Base-by-base conservation (phyloP, 2,888 invertebrate genomes). In the Drosophila neutralis region DNA sequence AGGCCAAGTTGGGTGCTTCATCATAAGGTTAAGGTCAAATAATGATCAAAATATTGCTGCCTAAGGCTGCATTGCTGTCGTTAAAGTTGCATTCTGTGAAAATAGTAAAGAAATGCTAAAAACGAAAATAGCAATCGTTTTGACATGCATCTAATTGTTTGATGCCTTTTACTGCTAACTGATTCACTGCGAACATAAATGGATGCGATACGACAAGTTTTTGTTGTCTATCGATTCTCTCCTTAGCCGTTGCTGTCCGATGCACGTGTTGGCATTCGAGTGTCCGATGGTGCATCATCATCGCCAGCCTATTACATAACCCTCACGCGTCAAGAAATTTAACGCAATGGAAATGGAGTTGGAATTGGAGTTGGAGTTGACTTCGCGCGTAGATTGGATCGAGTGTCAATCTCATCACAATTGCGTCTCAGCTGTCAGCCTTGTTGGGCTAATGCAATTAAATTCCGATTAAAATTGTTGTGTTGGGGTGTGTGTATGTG, bases 71-170 rank as follows among this genome's bases (percentile, higher is more conserved):
- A n/a, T 52, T 52, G 33, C 7, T 18, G 11, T 49, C 45, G 36
- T 48, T 66, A 42, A 57, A 49, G 51, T 27, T 69, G 51, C n/a
- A 27, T 8, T 67, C 36, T 59, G 45, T 59, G 63, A 76, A 80
- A 70, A 69, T 75, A 61, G 53, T 54, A 64, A 52, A 64, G 21
- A 15, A 65, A 45, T 29, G 38, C 60, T 51, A 53, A 48, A 57
- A 68, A 59, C 51, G 64, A 63, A 58, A 69, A 69, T 65, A 67
- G 64, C 69, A 80, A 78, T 83, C 80, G 83, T 57, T 57, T 80
- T 72, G 80, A 82, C 80, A 82, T 75, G 66, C 80, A 78, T 83
- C 82, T 90, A 87, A 87, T 90, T 90, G 86, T 87, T 87, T 89
- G 64, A 77, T 71, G 82, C 86, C 90, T 79, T 87, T 89, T 87